These are phyloP conservation scores for Caenorhabditis doughertyi DNA, from an alignment of 2,888 invertebrate genomes.

Conservation along the genomic window DNA sequence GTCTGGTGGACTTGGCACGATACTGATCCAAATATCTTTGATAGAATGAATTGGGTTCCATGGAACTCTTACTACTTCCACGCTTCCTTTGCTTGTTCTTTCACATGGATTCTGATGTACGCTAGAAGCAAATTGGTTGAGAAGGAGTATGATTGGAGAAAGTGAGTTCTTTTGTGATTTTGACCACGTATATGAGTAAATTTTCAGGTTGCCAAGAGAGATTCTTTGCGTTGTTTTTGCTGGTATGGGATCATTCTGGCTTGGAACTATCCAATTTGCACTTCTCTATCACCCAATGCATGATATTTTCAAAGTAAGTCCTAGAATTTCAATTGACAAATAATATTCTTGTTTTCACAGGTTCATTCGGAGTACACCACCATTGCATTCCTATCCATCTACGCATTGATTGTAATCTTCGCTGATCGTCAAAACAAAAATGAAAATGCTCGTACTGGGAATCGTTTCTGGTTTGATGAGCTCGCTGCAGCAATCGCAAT, in stretches of 20 bases:
- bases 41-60: conserved; percentile 90
- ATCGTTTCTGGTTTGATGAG: conserved; percentile 81
- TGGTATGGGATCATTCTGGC: conserved; percentile 87
- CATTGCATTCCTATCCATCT: conserved; percentile 87
- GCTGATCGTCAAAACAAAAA: conserved; percentile 85
- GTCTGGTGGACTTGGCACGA: conserved; percentile 92
- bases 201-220: conserved; percentile 85
- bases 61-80: conserved; percentile 90
- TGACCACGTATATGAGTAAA: conserved; percentile 33
- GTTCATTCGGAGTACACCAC: conserved; percentile 89
- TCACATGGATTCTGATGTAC: conserved; percentile 87
- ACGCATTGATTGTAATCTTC: conserved; percentile 86
- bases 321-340: neutral
- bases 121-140: conserved; percentile 85
- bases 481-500: conserved; percentile 83
- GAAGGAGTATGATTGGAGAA: conserved; percentile 85
- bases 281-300: conserved; percentile 90
- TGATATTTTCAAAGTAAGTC: conserved; percentile 84
- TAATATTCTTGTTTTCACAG: conserved; percentile 12
- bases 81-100: conserved; percentile 88
- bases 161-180: conserved; percentile 83
- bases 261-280: conserved; percentile 88
- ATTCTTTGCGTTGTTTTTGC: conserved; percentile 86
- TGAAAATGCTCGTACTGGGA: conserved; percentile 68
- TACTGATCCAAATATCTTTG: conserved; percentile 85